Conservation (phyloP, 1,140 invertebrate species). For the Drosophila bipectinata region DNA sequence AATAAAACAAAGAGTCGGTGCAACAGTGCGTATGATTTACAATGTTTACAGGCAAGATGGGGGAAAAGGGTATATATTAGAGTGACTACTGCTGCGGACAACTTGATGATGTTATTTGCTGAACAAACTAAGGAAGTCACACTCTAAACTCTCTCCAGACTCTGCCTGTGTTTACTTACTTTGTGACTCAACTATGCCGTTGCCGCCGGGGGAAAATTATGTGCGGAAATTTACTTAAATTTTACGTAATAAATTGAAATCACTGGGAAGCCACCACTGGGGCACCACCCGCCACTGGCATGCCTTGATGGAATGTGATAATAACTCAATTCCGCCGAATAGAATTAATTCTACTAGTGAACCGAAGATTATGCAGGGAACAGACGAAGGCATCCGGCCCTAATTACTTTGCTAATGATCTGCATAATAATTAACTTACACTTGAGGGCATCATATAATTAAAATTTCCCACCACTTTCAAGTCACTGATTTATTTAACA, state of each 20-base stretch:
- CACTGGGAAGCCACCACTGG: slow-evolving; percentile 2
- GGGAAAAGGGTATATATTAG: neutral
- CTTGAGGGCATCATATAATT: slow-evolving; percentile 68
- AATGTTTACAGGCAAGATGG: slow-evolving; percentile 46
- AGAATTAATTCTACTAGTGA: slow-evolving; percentile 66
- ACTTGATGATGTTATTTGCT: slow-evolving; percentile 49
- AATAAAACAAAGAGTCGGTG: slow-evolving; percentile 30
- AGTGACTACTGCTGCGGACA: slow-evolving; percentile 24
- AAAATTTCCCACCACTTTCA: slow-evolving; percentile 33
- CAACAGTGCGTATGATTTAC: slow-evolving; percentile 72
- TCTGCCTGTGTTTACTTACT: slow-evolving; percentile 43
- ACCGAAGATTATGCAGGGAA: slow-evolving; percentile 22
- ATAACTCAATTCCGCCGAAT: slow-evolving; percentile 71
- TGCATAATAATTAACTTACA: slow-evolving; percentile 74
- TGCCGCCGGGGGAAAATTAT: slow-evolving; percentile 37
- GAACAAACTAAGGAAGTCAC: slow-evolving; percentile 34
- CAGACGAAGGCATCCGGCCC: slow-evolving; percentile 8
- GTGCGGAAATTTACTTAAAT: slow-evolving; percentile 55
- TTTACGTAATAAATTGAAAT: slow-evolving; percentile 72
- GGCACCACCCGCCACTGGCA: slow-evolving; percentile 4
- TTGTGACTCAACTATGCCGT: slow-evolving; percentile 33
- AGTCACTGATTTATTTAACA: slow-evolving; percentile 37
- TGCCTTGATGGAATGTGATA: slow-evolving; percentile 55
- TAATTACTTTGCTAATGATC: slow-evolving; percentile 77
- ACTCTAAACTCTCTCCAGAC: slow-evolving; percentile 5